Evolutionary conservation across 2,888 invertebrate species (phyloP), one percentile per base, ranked within the genome.

Genomic region (Philonicus albiceps): DNA sequence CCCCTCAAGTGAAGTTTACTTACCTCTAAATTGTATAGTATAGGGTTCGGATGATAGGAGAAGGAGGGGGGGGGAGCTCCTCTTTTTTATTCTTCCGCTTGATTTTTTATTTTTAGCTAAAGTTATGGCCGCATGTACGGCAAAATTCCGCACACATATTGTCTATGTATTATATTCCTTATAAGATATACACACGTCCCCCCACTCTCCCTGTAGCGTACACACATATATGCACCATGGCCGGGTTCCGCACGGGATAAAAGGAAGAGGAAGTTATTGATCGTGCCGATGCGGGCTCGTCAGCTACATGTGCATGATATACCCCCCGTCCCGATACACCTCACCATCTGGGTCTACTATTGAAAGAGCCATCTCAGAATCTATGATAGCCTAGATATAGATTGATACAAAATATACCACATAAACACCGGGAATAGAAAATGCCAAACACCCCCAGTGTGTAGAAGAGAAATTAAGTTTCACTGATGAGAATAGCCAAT

Each of bases 241-340:
- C 3, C 13, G 2, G n/a, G 34, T 19, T 22, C 34, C 37, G 31
- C 73, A 49, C 27, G 27, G 55, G 75, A 83, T 80, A 64, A 73
- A 83, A 49, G 83, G 87, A 81, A 55, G 86, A 86, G 81, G 80
- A 87, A 85, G 85, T 88, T 88, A 88, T 88, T 87, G 88, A 88
- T 88, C 88, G 81, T 74, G 76, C 86, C 85, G 85, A 80, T 86
- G 86, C 76, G 86, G 86, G 85, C 86, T 85, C 49, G 49, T 49
- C 49, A 7, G 27, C 83, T 86, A 74, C 73, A 43, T 85, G 73
- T 85, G 43, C 43, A 76, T 64, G 37, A 31, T 27, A 34, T 13
- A 43, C 30, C 74, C 76, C 30, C 74, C 76, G 53, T 16, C 75
- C 31, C 72, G 22, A n/a, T 80, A 31, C 80, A 4, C 53, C n/a